A percentile compares a stretch with the other conserved stretches of the same genome.
Evolutionary conservation across 1,140 invertebrate genomes (phyloP).

Genomic region (Bombus confusus): DNA sequence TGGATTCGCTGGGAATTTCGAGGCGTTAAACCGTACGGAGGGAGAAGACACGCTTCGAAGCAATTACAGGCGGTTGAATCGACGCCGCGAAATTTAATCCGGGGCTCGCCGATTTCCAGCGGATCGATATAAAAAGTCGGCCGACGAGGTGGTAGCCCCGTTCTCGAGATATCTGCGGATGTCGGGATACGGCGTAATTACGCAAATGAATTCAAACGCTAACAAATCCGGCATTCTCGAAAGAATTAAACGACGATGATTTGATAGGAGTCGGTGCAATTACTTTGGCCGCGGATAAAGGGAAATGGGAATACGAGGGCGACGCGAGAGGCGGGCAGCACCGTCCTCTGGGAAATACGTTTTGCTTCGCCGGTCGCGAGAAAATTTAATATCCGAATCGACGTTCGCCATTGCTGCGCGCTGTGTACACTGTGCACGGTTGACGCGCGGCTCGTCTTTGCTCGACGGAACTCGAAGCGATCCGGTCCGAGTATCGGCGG

Average conservation of each 20-base stretch:
- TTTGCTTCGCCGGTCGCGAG: slow-evolving; percentile 29
- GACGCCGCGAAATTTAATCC: too few species aligned
- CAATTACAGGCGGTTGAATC: not conserved
- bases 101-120: too few species aligned
- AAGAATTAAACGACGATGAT: slow-evolving; percentile 28
- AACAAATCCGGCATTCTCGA: not conserved
- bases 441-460: not conserved
- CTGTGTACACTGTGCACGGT: not conserved
- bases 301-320: not conserved
- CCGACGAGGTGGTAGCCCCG: not conserved
- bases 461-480: not conserved
- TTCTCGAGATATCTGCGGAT: not conserved
- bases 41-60: too few species aligned
- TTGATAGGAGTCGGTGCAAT: not conserved
- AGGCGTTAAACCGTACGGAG: too few species aligned
- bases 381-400: slow-evolving; percentile 70
- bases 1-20: too few species aligned
- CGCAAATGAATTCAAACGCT: slow-evolving; percentile 15
- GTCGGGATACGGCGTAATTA: not conserved
- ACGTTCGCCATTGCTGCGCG: slow-evolving; percentile 25
- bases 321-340: not conserved
- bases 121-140: too few species aligned
- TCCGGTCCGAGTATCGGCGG: not conserved
- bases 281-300: slow-evolving; percentile 22
- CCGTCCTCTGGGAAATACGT: slow-evolving; percentile 61